Percentiles rank a stretch among this genome's conserved stretches.
These are phyloP conservation scores for Pheosia tremula DNA, from an alignment of 2,888 invertebrate genomes.

Conservation along the genomic window DNA sequence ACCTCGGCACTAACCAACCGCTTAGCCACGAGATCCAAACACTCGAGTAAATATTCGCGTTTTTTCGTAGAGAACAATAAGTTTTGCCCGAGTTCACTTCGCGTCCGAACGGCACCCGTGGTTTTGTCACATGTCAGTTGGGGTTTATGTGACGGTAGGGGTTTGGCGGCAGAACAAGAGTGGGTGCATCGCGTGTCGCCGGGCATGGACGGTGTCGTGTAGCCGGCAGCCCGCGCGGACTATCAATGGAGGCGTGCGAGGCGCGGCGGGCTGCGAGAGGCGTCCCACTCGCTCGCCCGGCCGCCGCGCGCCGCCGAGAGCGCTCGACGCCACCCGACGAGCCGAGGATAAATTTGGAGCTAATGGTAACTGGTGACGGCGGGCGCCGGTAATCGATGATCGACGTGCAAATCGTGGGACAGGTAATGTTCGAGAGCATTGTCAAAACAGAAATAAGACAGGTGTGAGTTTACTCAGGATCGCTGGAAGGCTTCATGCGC, in stretches of 20 bases:
- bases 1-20: conserved; percentile 70
- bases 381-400: conserved; percentile 80
- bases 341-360: conserved; percentile 81
- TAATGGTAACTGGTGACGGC: conserved; percentile 75
- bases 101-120: conserved; percentile 39
- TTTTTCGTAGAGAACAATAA: conserved; percentile 35
- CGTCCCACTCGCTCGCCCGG: conserved; percentile 65
- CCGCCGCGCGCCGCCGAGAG: conserved; percentile 52
- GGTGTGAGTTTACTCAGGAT: conserved; percentile 16
- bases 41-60: conserved; percentile 55
- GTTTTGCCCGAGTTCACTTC: conserved; percentile 43
- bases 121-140: conserved; percentile 61
- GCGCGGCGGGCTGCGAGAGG: conserved; percentile 54
- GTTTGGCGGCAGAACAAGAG: conserved; percentile 51
- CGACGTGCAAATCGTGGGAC: conserved; percentile 69
- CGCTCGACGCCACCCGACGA: conserved; percentile 67
- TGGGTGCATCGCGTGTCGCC: conserved; percentile 61
- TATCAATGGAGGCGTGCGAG: conserved; percentile 67
- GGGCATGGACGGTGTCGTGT: conserved; percentile 62
- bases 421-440: conserved; percentile 45
- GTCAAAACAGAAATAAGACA: conserved; percentile 44
- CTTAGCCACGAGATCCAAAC: conserved; percentile 54
- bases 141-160: conserved; percentile 53
- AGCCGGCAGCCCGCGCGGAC: conserved; percentile 75
- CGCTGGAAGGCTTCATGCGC: conserved; percentile 9